Conservation (phyloP, 2,888 invertebrate genomes). For the Drosophila infuscata region DNA sequence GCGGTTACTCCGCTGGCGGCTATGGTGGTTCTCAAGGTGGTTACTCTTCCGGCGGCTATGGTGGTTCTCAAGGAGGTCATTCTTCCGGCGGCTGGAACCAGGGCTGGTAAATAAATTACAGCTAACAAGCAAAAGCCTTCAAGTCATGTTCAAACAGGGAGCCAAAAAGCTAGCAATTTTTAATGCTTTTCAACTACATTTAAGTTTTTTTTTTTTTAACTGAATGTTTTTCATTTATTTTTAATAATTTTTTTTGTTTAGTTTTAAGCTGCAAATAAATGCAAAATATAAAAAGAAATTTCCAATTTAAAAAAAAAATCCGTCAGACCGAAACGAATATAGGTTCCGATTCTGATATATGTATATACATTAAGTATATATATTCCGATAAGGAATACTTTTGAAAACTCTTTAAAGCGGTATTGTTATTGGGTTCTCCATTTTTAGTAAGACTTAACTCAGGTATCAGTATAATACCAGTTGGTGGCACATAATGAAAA, state of each 20-base stretch:
- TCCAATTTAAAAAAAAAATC: slow-evolving; percentile 34
- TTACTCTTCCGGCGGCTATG: slow-evolving; percentile 33
- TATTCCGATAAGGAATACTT: not conserved
- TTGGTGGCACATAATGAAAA: not conserved
- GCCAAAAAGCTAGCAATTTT: slow-evolving; percentile 50
- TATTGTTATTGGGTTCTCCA: not conserved
- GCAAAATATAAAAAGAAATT: slow-evolving; percentile 51
- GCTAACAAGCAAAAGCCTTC: not conserved
- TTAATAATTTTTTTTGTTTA: slow-evolving; percentile 38
- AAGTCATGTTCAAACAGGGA: slow-evolving; percentile 54
- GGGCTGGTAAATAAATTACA: slow-evolving; percentile 62
- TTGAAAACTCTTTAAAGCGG: not conserved
- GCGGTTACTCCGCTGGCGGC: slow-evolving; percentile 16
- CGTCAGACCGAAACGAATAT: not conserved
- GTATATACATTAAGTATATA: not conserved
- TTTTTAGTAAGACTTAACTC: not conserved
- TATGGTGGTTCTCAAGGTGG: slow-evolving; percentile 37
- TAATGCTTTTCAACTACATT: slow-evolving; percentile 38
- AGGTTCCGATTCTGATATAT: not conserved
- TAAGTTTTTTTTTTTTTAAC: slow-evolving; percentile 41
- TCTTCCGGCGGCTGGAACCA: slow-evolving; percentile 50
- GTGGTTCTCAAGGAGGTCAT: slow-evolving; percentile 41
- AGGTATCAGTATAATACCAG: not conserved
- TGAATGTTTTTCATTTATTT: slow-evolving; percentile 4
- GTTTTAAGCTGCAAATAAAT: slow-evolving; percentile 40